Evolutionary conservation across 2,888 invertebrate genomes (phyloP).

Genomic region (Eumerus sabulonum): DNA sequence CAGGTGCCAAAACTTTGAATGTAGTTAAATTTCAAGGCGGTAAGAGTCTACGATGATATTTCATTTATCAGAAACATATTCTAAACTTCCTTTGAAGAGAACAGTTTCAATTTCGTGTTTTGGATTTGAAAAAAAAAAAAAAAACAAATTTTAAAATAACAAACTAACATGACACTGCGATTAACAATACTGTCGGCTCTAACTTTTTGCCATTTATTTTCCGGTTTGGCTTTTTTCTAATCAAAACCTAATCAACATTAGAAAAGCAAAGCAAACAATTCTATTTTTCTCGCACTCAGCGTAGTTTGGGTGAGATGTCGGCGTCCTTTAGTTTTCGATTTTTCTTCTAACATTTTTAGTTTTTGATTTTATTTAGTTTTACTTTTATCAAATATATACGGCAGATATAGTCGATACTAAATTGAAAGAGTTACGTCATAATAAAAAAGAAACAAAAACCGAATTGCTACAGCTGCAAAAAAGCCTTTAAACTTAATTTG

Average conservation of each 20-base stretch:
- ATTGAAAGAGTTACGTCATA: too few species aligned
- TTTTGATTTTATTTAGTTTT: conserved; percentile 54
- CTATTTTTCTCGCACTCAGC: too few species aligned
- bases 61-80: conserved; percentile 70
- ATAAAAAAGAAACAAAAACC: conserved; percentile 30
- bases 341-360: conserved; percentile 49
- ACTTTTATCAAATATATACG: conserved; percentile 29
- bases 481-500: conserved; percentile 42
- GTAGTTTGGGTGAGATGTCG: conserved; percentile 40
- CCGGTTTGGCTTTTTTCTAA: conserved; percentile 42
- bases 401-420: conserved; percentile 71
- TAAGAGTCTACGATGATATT: conserved; percentile 82
- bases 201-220: conserved; percentile 11
- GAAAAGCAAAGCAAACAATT: background rate
- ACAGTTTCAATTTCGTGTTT: conserved; percentile 29
- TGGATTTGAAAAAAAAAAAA: conserved; percentile 44
- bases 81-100: conserved; percentile 78
- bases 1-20: conserved; percentile 93
- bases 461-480: conserved; percentile 64
- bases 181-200: conserved; percentile 32
- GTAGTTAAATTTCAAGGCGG: conserved; percentile 96
- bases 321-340: conserved; percentile 33
- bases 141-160: too few species aligned
- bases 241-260: conserved; percentile 15
- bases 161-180: conserved; percentile 26